Evolutionary conservation across 2,113 vertebrate species (phyloP).

Genomic region (Strigops habroptila): DNA sequence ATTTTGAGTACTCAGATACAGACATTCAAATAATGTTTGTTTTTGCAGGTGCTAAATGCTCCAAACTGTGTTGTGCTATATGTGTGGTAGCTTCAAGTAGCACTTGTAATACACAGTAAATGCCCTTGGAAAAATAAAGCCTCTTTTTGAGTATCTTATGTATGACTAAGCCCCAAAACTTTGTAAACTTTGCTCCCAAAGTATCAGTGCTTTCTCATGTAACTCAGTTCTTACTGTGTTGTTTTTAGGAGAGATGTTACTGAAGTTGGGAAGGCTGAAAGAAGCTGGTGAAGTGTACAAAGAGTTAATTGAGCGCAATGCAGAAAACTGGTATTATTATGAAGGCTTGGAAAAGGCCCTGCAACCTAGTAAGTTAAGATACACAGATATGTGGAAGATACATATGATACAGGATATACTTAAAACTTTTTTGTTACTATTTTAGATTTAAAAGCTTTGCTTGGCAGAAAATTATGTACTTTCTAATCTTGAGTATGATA

Average conservation of each 20-base stretch:
- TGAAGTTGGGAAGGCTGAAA: slow-evolving; percentile 78
- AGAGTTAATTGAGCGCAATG: slow-evolving; percentile 77
- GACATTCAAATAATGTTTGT: not conserved
- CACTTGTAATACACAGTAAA: not conserved
- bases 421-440: not conserved
- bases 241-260: slow-evolving; percentile 76
- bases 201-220: not conserved
- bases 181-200: not conserved
- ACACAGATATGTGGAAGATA: not conserved
- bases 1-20: not conserved
- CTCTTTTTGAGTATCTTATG: not conserved
- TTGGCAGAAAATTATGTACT: not conserved
- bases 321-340: slow-evolving; percentile 81
- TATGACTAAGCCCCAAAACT: not conserved
- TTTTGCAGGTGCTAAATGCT: not conserved
- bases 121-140: not conserved
- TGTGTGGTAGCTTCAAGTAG: not conserved
- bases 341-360: slow-evolving; percentile 79
- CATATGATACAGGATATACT: fast-evolving
- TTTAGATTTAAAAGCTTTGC: not conserved
- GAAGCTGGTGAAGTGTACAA: slow-evolving; percentile 77
- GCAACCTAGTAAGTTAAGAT: slow-evolving; percentile 72
- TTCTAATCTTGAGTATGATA: not conserved
- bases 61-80: not conserved
- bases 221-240: not conserved